A percentile compares a stretch with the other conserved stretches of the same genome.
Conservation (phyloP, 2,888 invertebrate species). For the Cremastobaeus sp. region DNA sequence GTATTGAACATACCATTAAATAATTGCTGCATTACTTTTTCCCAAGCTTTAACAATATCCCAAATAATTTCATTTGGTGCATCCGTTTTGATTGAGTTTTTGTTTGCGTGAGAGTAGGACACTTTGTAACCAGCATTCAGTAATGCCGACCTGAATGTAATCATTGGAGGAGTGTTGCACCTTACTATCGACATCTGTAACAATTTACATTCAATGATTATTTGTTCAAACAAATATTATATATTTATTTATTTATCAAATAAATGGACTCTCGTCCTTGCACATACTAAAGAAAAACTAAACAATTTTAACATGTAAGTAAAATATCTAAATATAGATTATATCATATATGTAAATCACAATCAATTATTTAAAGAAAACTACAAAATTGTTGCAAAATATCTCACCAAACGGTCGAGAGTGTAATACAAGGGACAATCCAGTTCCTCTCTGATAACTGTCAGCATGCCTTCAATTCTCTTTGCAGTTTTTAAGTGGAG, state of each 20-base stretch:
- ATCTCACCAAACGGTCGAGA: conserved; percentile 81
- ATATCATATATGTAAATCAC: background rate
- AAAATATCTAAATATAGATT: too few species aligned
- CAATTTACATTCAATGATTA: too few species aligned
- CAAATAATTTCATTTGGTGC: conserved; percentile 92
- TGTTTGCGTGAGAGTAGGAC: conserved; percentile 93
- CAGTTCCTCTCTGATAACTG: conserved; percentile 90
- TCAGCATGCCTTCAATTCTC: conserved; percentile 89
- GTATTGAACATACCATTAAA: too few species aligned
- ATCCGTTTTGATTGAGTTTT: conserved; percentile 93
- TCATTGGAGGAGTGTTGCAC: conserved; percentile 72
- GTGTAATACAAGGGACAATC: conserved; percentile 94
- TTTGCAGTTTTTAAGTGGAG: conserved; percentile 83
- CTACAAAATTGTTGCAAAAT: background rate
- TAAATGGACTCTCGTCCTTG: too few species aligned
- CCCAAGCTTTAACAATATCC: conserved; percentile 88
- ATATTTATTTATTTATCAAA: too few species aligned
- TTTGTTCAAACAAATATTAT: too few species aligned
- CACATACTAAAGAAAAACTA: too few species aligned
- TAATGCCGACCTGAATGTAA: conserved; percentile 87
- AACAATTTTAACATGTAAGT: too few species aligned
- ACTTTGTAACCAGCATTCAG: conserved; percentile 94
- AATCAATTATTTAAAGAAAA: conserved; percentile 1
- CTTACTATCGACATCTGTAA: conserved; percentile 72
- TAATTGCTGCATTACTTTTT: too few species aligned